Percentiles rank a stretch among this genome's conserved stretches.
phyloP scores from a whole-genome alignment of 1,140 invertebrate species.

The Calephelis virginiensis region DNA sequence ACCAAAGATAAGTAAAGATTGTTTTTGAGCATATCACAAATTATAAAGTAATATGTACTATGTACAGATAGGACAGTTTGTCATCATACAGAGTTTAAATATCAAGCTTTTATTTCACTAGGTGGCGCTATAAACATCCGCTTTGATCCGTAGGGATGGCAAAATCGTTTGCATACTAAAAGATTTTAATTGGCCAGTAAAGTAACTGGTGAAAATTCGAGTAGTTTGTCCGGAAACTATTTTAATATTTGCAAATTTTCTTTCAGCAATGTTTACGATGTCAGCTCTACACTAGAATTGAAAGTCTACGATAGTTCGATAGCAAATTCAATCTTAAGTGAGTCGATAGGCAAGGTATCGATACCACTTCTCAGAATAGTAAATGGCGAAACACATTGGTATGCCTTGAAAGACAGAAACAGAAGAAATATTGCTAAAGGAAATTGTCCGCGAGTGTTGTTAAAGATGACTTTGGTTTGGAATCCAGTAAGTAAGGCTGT shows the following conservation, averaged over 20 bases:
- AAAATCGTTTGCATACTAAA: too few relatives aligned
- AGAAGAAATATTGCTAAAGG: constrained; percentile 52
- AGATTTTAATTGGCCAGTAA: too few relatives aligned
- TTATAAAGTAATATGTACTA: too few relatives aligned
- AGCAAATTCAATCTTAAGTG: constrained; percentile 79
- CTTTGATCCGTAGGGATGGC: too few relatives aligned
- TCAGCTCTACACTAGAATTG: constrained; percentile 95
- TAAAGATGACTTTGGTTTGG: constrained; percentile 59
- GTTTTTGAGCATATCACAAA: too few relatives aligned
- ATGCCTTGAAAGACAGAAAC: constrained; percentile 53
- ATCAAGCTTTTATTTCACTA: too few relatives aligned
- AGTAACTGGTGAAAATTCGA: too few relatives aligned
- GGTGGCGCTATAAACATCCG: too few relatives aligned
- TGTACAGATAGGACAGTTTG: too few relatives aligned
- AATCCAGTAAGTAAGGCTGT: constrained; percentile 61
- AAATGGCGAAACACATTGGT: constrained; percentile 52
- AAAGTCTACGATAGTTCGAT: constrained; percentile 82
- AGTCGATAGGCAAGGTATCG: constrained; percentile 82
- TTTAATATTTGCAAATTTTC: neutral
- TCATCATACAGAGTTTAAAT: too few relatives aligned
- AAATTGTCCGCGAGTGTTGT: constrained; percentile 73
- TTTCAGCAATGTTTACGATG: constrained; percentile 94
- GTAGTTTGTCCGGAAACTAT: too few relatives aligned
- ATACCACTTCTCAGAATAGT: constrained; percentile 57
- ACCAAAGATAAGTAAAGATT: too few relatives aligned